Evolutionary conservation across 2,797 vertebrate species (phyloP), one percentile per base, ranked within the genome.

Genomic region (Chrysocyon brachyurus): DNA sequence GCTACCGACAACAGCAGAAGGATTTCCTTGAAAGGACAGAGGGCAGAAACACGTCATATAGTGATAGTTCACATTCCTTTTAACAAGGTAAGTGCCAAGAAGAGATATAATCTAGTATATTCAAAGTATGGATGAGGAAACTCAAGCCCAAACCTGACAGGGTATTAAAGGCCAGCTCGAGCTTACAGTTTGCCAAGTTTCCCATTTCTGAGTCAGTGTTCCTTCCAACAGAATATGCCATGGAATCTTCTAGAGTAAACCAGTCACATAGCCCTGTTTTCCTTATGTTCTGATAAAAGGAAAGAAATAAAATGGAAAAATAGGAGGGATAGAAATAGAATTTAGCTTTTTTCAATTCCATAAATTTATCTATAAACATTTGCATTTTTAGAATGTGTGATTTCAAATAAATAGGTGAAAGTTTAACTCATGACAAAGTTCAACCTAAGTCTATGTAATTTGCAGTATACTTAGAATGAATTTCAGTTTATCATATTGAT

Each of bases 361-460:
- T 12, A 17, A 15, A 85, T 77, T n/a, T 66, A 82, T 78, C 49
- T 31, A 21, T 1, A 59, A 28, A 46, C 5, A 19, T 75, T 52
- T 57, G 31, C 57, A 57, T 24, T 94, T 83, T 78, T 21, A 31
- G 12, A 68, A 28, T 70, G 26, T 33, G 56, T 2, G n/a, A n/a
- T 89, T 95, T 94, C 21, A 70, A 85, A 68, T 46, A 84, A 87
- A 84, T 57, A 79, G 5, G 26, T 73, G 79, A 75, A 28, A 64
- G 16, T 56, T 85, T 63, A 84, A 93, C 10, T 52, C 26, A 28
- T 7, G 24, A 26, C 54, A 91, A 73, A 93, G 49, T 86, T 57
- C 84, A 75, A 40, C 10, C 11, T 73, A 83, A 56, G 8, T 72
- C 17, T 83, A 22, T 36, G 15, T 40, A 66, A 83, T 59, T 26